Evolutionary conservation across 2,888 invertebrate species (phyloP).

Genomic region (Salpingus planirostris): DNA sequence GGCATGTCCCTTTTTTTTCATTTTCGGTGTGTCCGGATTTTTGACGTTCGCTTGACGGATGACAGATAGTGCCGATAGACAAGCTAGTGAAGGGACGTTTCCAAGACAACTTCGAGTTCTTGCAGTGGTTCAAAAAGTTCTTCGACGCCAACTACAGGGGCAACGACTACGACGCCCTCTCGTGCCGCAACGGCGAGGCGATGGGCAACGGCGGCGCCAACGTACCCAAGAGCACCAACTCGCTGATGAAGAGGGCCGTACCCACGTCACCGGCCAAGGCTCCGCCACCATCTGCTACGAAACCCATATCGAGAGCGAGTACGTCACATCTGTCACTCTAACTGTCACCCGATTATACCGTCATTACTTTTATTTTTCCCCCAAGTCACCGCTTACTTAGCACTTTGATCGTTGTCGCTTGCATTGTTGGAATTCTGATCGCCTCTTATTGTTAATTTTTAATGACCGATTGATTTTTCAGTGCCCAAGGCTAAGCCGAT

Average conservation of each 20-base stretch:
- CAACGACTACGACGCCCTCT: constrained; percentile 84
- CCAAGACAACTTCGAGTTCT: constrained; percentile 99
- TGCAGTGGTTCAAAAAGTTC: constrained; percentile 99
- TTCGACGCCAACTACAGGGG: constrained; percentile 98
- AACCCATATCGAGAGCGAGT: constrained; percentile 33
- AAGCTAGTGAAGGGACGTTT: constrained; percentile 95
- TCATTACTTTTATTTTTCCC: too few relatives aligned
- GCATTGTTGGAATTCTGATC: not conserved
- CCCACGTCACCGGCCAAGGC: constrained; percentile 22
- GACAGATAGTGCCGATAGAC: constrained; percentile 86
- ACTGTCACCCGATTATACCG: not conserved
- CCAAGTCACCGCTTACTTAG: too few relatives aligned
- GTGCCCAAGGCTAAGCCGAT: constrained; percentile 46
- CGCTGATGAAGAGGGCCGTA: constrained; percentile 40
- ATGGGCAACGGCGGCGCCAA: constrained; percentile 70
- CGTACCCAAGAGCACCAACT: constrained; percentile 44
- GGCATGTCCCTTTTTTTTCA: constrained; percentile 16
- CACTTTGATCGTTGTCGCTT: not conserved
- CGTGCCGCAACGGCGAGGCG: constrained; percentile 74
- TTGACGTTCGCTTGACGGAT: too few relatives aligned
- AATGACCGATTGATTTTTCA: constrained; percentile 21
- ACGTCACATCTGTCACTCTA: constrained; percentile 20
- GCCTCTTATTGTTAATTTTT: too few relatives aligned
- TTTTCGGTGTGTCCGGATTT: constrained; percentile 24
- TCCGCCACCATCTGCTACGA: constrained; percentile 34